Base-by-base conservation (phyloP, 2,888 invertebrate genomes). In the Crepidodera aurea region DNA sequence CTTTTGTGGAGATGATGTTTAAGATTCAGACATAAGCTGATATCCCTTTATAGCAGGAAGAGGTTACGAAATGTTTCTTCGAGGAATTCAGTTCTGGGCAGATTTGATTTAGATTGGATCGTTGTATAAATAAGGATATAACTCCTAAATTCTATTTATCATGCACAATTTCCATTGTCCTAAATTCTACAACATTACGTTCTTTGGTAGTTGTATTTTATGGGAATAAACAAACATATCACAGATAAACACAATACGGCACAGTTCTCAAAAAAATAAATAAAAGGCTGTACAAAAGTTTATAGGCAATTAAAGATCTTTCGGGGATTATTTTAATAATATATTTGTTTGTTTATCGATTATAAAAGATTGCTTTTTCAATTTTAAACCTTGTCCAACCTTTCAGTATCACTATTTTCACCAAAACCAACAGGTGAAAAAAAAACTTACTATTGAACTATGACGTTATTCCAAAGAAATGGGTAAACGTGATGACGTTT, bases 381-480 rank as follows among this genome's bases (percentile, higher is more conserved):
- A n/a, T n/a, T n/a, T 22, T 22, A 34, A 34, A 34, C 34, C 29
- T 34, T 34, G 34, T 34, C 12, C 34, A 34, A 34, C 13, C 34
- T 34, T 12, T 34, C 34, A 34, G 22, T 22, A 22, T 22, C n/a
- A n/a, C 1, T 29, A 29, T 29, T 2, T 6, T 40, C 16, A 40
- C 40, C 40, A 29, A 46, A 27, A 57, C 34, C 12, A 57, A 48
- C 37, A 57, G 29, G 51, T 51, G 54, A 55, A 37, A 13, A 19
- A 48, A 40, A 34, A 29, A 57, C 57, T 57, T 57, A 57, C 57
- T 48, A 57, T 57, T 57, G 48, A 57, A 57, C 57, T 64, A 58
- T 51, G 50, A 39, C 27, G 70, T 77, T 81, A 83, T 77, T 85
- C 84, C 84, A 77, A 66, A 62, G 74, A 67, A 63, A 73, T 65